Conservation (phyloP, 2,113 vertebrate genomes). For the Pachycephala philippinensis region DNA sequence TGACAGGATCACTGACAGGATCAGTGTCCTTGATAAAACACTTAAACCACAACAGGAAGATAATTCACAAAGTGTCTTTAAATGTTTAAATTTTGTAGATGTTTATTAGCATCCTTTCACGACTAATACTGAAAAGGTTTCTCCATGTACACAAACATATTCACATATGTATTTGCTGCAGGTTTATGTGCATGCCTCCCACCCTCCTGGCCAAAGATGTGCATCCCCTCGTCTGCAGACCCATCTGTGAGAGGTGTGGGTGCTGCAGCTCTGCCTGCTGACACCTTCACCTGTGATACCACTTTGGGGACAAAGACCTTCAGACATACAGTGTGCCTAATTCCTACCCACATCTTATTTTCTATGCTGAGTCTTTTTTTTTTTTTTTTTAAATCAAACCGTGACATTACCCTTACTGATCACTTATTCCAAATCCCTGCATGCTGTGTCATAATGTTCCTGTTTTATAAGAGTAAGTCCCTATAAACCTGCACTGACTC, state of each 20-base stretch:
- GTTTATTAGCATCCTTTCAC: neutral
- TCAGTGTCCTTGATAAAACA: neutral
- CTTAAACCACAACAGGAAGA: neutral
- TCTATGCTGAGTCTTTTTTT: neutral
- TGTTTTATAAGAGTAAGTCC: neutral
- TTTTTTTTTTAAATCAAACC: neutral
- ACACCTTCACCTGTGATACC: rapidly evolving
- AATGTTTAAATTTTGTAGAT: neutral
- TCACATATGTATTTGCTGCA: rapidly evolving
- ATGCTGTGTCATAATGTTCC: neutral
- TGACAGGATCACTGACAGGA: neutral
- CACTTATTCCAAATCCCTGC: neutral
- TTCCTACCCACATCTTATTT: neutral
- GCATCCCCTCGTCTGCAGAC: rapidly evolving
- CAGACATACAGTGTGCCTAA: rapidly evolving
- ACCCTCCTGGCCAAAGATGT: neutral
- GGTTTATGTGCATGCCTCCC: rapidly evolving
- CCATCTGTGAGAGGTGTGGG: rapidly evolving
- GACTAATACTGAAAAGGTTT: neutral
- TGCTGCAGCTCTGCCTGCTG: neutral
- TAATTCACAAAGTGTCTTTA: neutral
- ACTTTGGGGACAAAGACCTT: neutral
- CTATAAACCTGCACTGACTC: neutral
- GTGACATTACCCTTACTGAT: neutral
- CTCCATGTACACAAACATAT: rapidly evolving